Evolutionary conservation across 2,797 vertebrate species (phyloP).

Genomic region (Rousettus madagascariensis): DNA sequence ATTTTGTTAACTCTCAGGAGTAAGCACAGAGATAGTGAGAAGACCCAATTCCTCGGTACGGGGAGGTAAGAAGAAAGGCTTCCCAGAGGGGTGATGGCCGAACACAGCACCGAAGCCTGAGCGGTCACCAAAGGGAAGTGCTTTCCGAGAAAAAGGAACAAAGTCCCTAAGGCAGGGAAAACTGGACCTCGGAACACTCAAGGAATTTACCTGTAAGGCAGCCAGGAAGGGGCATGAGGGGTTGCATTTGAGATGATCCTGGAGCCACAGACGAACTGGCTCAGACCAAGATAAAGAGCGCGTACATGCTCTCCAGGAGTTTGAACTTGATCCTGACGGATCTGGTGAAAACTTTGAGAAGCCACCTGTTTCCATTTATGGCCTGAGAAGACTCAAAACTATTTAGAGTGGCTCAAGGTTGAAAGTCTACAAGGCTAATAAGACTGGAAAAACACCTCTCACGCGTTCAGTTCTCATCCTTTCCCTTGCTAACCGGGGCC

Average conservation of each 20-base stretch:
- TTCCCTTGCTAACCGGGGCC: background rate
- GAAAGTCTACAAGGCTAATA: background rate
- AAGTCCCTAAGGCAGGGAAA: background rate
- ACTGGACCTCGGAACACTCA: background rate
- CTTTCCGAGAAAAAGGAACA: background rate
- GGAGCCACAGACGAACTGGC: fast-evolving
- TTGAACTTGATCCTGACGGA: background rate
- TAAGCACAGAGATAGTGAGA: background rate
- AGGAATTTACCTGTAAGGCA: background rate
- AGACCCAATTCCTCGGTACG: background rate
- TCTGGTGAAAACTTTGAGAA: background rate
- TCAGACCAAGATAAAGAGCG: background rate
- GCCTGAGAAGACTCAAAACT: background rate
- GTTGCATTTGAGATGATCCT: background rate
- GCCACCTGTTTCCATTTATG: background rate
- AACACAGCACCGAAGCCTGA: background rate
- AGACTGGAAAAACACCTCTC: background rate
- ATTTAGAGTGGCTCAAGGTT: too few relatives aligned
- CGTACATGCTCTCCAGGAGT: background rate
- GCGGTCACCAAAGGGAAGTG: background rate
- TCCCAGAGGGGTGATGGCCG: too few relatives aligned
- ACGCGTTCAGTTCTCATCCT: fast-evolving
- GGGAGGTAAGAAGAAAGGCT: background rate
- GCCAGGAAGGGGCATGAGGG: background rate
- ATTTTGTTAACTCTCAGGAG: background rate